A percentile compares a stretch with the other conserved stretches of the same genome.
These are phyloP conservation scores for Percopsis transmontana DNA, from an alignment of 2,113 vertebrate species.

Conservation along the genomic window DNA sequence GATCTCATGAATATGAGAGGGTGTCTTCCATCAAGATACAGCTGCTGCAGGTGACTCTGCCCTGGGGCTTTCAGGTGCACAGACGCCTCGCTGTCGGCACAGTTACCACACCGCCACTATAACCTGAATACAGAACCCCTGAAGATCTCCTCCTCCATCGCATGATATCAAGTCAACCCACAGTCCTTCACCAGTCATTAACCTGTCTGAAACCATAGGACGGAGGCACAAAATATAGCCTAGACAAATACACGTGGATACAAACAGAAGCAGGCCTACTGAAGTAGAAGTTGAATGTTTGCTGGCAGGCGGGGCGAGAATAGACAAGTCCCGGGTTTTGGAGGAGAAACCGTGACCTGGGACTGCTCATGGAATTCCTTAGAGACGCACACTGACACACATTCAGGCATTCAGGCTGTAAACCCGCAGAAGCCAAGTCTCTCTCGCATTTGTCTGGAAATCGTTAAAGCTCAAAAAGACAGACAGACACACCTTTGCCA, in stretches of 20 bases:
- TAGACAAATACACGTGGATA: conserved; percentile 26
- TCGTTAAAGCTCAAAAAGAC: conserved; percentile 41
- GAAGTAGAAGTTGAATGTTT: conserved; percentile 26
- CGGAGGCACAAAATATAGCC: conserved; percentile 1
- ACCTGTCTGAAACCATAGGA: conserved; percentile 9
- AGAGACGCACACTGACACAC: conserved; percentile 27
- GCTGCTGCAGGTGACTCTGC: conserved; percentile 29
- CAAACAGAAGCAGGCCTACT: conserved; percentile 3
- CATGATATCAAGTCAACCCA: conserved; percentile 11
- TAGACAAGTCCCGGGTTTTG: conserved; percentile 58
- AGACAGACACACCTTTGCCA: conserved; percentile 36
- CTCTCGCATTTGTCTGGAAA: conserved; percentile 26
- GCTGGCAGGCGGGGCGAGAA: conserved; percentile 42
- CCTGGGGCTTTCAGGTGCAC: conserved; percentile 53
- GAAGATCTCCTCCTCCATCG: neutral
- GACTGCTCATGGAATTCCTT: conserved; percentile 58
- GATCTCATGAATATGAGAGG: conserved; percentile 14
- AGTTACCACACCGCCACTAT: conserved; percentile 5
- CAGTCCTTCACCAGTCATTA: conserved; percentile 2
- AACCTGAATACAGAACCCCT: neutral
- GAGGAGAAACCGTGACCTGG: conserved; percentile 62
- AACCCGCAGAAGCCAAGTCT: conserved; percentile 22
- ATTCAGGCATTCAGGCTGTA: conserved; percentile 38
- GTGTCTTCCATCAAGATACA: conserved; percentile 25
- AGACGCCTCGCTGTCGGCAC: conserved; percentile 19